Percentiles rank a stretch among this genome's conserved stretches.
Evolutionary conservation across 2,888 invertebrate genomes (phyloP).

Genomic region (Apoda limacodes): DNA sequence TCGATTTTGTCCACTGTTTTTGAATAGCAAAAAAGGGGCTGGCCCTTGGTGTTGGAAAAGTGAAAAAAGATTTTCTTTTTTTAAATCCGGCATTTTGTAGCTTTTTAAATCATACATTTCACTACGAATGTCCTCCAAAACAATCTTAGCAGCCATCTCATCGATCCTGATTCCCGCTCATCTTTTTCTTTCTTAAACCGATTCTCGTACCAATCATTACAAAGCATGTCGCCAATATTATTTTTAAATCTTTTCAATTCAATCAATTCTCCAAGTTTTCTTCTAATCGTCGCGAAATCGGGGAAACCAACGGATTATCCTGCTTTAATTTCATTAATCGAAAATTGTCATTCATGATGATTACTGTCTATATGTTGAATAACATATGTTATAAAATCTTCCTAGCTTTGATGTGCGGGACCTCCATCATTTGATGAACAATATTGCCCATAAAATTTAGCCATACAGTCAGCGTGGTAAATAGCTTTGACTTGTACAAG

Average conservation of each 20-base stretch:
- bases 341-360: constrained; percentile 22
- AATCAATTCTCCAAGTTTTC: constrained; percentile 22
- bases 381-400: no score
- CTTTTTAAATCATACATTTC: constrained; percentile 22
- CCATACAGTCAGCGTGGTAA: no score
- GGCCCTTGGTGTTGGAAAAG: no score
- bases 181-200: constrained; percentile 22
- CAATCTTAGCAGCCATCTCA: constrained; percentile 27
- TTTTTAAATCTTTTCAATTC: constrained; percentile 22
- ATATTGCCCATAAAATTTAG: no score
- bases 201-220: constrained; percentile 25
- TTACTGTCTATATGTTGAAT: no score
- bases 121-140: constrained; percentile 26
- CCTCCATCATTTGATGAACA: no score
- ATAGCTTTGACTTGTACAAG: no score
- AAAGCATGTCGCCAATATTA: constrained; percentile 22
- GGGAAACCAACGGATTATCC: constrained; percentile 21
- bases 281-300: constrained; percentile 19
- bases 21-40: no score
- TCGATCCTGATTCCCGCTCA: constrained; percentile 27
- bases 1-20: no score
- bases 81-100: constrained; percentile 22
- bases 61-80: constrained; percentile 20
- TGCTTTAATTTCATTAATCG: constrained; percentile 21
- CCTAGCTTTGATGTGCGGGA: no score